phyloP scores from a whole-genome alignment of 2,888 invertebrate genomes.

The Ptychoptera contaminata region DNA sequence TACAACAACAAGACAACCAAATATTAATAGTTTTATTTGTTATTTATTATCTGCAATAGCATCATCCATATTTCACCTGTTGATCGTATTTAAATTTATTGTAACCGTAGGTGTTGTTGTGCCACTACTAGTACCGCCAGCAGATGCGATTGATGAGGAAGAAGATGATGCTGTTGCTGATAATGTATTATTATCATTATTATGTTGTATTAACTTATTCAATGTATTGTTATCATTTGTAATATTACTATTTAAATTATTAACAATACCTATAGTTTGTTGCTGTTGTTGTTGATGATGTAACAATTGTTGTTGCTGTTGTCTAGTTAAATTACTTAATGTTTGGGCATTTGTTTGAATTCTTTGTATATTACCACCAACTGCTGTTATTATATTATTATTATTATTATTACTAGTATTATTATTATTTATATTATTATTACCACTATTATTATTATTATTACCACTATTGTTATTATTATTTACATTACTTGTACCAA shows the following conservation, averaged over 20 bases:
- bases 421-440: slow-evolving; percentile 7
- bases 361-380: slow-evolving; percentile 1
- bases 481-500: slow-evolving; percentile 6
- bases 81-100: slow-evolving; percentile 23
- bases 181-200: slow-evolving; percentile 5
- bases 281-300: slow-evolving; percentile 1
- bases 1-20: no score
- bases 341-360: slow-evolving; percentile 31
- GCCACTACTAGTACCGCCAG: slow-evolving; percentile 5
- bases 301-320: slow-evolving; percentile 4
- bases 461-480: neutral
- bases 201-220: slow-evolving; percentile 5
- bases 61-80: slow-evolving; percentile 29
- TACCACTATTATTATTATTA: neutral
- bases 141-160: slow-evolving; percentile 2
- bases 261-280: slow-evolving; percentile 6
- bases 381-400: neutral
- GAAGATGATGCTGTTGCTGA: neutral
- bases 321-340: slow-evolving; percentile 19
- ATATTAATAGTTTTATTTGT: no score
- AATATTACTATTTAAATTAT: slow-evolving; percentile 3
- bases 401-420: no score
- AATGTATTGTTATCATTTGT: neutral
- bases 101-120: slow-evolving; percentile 3
- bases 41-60: neutral